phyloP scores from a whole-genome alignment of 2,888 invertebrate species.

The Zeuzera pyrina region DNA sequence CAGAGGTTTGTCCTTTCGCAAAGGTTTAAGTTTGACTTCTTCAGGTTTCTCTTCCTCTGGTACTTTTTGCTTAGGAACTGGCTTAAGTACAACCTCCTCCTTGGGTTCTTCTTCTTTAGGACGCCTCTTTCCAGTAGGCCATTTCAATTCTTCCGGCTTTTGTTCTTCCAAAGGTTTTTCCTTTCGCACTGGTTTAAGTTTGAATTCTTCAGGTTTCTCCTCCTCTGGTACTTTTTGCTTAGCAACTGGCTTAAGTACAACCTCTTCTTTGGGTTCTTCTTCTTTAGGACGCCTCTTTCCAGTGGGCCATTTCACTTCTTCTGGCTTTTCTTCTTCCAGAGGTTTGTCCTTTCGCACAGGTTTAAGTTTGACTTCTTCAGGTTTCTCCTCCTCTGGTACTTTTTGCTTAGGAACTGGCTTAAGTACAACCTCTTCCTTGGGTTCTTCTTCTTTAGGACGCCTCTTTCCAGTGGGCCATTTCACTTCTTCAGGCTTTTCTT shows the following conservation, averaged over 20 bases:
- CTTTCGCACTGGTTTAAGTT: slow-evolving; percentile 29
- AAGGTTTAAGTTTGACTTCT: slow-evolving; percentile 23
- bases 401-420: slow-evolving; percentile 37
- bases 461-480: slow-evolving; percentile 17
- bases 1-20: slow-evolving; percentile 15
- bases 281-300: slow-evolving; percentile 20
- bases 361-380: slow-evolving; percentile 34
- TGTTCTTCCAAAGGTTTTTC: slow-evolving; percentile 29
- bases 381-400: slow-evolving; percentile 24
- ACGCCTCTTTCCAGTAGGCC: slow-evolving; percentile 26
- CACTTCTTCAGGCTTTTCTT: slow-evolving; percentile 42
- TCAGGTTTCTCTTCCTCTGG: slow-evolving; percentile 37
- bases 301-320: slow-evolving; percentile 24
- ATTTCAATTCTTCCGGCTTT: slow-evolving; percentile 26
- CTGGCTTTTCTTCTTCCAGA: slow-evolving; percentile 32
- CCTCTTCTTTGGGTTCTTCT: slow-evolving; percentile 30
- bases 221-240: slow-evolving; percentile 12
- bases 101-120: slow-evolving; percentile 33
- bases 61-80: slow-evolving; percentile 25
- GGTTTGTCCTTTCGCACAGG: slow-evolving; percentile 23
- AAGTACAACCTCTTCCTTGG: slow-evolving; percentile 33
- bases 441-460: slow-evolving; percentile 24
- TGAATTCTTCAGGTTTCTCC: slow-evolving; percentile 33
- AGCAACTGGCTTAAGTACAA: slow-evolving; percentile 37
- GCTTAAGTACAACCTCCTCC: slow-evolving; percentile 40